A percentile compares a stretch with the other conserved stretches of the same genome.
These are phyloP conservation scores for Romanogobio albipinnatus DNA, from an alignment of 2,113 vertebrate species.

Conservation along the genomic window DNA sequence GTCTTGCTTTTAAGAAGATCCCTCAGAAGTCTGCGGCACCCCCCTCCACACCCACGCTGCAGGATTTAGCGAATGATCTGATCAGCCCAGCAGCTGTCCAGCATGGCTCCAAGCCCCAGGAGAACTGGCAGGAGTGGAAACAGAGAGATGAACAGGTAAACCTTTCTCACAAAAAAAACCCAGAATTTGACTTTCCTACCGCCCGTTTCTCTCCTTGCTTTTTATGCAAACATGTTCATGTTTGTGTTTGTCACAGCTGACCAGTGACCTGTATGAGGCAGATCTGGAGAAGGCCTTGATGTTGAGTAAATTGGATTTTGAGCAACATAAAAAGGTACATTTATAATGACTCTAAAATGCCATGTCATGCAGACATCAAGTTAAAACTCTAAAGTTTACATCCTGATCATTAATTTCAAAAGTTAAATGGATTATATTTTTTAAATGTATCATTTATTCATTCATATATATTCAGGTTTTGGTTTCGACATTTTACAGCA, in stretches of 20 bases:
- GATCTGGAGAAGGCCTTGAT: conserved; percentile 95
- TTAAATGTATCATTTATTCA: too few species aligned
- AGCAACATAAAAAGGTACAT: conserved; percentile 87
- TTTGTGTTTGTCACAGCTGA: conserved; percentile 76
- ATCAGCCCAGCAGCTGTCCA: conserved; percentile 66
- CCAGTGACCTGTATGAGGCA: conserved; percentile 92
- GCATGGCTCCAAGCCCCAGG: conserved; percentile 69
- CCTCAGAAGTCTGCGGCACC: conserved; percentile 84
- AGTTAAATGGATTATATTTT: too few species aligned
- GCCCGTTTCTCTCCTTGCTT: neutral
- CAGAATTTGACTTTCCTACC: neutral
- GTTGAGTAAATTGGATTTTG: conserved; percentile 90
- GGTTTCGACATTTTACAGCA: too few species aligned
- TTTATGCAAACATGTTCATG: conserved; percentile 8
- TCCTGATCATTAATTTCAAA: too few species aligned
- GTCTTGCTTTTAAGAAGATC: conserved; percentile 94
- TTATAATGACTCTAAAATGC: neutral
- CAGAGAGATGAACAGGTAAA: conserved; percentile 91
- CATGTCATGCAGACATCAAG: neutral
- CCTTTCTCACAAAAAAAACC: neutral
- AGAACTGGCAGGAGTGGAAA: conserved; percentile 92
- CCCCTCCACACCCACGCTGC: conserved; percentile 63
- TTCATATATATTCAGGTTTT: too few species aligned
- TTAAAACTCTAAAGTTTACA: too few species aligned
- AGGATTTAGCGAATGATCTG: conserved; percentile 79